Evolutionary conservation across 2,113 vertebrate species (phyloP).

Genomic region (Anoplopoma fimbria): DNA sequence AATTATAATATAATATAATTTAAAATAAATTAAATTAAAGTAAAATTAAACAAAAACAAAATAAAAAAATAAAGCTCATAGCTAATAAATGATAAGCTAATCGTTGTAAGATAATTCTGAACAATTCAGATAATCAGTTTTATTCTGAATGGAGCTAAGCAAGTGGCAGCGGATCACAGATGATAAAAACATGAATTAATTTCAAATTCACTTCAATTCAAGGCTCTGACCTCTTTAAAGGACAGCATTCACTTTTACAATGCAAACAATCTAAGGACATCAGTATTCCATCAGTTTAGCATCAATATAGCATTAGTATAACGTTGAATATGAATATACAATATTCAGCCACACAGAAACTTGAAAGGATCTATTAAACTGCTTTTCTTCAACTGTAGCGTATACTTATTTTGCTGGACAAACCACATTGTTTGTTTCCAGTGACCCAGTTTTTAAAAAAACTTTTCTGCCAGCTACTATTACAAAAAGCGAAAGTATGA

Average conservation of each 20-base stretch:
- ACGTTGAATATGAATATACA: not conserved
- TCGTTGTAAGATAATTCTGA: no score
- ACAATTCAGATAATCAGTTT: not conserved
- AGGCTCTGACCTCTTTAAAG: not conserved
- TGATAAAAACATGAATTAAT: no score
- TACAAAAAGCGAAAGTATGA: not conserved
- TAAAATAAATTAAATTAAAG: no score
- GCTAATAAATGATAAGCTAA: no score
- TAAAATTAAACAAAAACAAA: no score
- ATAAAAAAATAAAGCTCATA: no score
- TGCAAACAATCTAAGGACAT: not conserved
- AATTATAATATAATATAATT: no score
- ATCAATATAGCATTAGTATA: not conserved
- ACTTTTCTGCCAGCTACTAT: not conserved
- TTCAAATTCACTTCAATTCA: conserved; percentile 4
- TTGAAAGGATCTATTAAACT: not conserved
- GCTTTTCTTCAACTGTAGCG: not conserved
- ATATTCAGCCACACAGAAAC: not conserved
- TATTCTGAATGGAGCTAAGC: not conserved
- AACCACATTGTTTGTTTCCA: conserved; percentile 21
- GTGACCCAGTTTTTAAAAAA: conserved; percentile 18
- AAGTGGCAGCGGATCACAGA: no score
- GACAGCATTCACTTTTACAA: not conserved
- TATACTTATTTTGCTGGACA: not conserved
- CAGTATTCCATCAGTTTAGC: not conserved